Percentiles rank a stretch among this genome's conserved stretches.
These are phyloP conservation scores for Hypomesus transpacificus DNA, from an alignment of 2,113 vertebrate genomes.

Conservation along the genomic window DNA sequence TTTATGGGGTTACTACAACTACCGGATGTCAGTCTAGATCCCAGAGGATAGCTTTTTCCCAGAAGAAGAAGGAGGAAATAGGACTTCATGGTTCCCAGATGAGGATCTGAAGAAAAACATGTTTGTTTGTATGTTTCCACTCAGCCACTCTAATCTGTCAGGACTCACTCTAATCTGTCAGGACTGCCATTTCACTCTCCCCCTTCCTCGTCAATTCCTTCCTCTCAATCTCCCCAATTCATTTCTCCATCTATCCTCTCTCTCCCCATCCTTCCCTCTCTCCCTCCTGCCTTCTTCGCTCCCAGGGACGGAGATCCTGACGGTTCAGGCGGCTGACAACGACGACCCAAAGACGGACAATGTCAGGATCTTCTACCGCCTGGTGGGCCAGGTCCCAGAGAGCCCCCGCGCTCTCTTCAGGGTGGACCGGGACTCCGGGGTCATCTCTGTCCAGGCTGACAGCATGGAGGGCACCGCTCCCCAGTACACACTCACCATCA, in stretches of 20 bases:
- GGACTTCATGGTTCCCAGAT: not conserved
- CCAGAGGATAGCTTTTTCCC: no score
- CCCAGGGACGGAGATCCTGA: conserved; percentile 73
- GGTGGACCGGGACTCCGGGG: conserved; percentile 63
- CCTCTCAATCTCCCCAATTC: no score
- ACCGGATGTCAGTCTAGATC: no score
- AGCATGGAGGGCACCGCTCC: conserved; percentile 61
- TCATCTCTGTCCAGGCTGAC: conserved; percentile 67
- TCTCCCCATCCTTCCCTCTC: no score
- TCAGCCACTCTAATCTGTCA: not conserved
- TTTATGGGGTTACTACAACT: no score
- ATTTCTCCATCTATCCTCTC: no score
- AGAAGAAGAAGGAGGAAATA: no score
- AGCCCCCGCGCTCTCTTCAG: conserved; percentile 71
- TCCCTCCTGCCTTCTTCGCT: not conserved
- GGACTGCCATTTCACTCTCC: not conserved
- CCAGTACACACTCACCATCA: conserved; percentile 65
- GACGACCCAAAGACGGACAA: conserved; percentile 75
- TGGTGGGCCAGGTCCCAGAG: conserved; percentile 70
- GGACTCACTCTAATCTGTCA: not conserved
- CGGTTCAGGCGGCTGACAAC: conserved; percentile 71
- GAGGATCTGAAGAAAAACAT: not conserved
- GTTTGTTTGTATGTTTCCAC: not conserved
- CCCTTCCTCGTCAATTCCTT: not conserved
- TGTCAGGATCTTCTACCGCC: conserved; percentile 67